Base-by-base conservation (phyloP, 1,140 invertebrate species). In the Zaprionus africanus region DNA sequence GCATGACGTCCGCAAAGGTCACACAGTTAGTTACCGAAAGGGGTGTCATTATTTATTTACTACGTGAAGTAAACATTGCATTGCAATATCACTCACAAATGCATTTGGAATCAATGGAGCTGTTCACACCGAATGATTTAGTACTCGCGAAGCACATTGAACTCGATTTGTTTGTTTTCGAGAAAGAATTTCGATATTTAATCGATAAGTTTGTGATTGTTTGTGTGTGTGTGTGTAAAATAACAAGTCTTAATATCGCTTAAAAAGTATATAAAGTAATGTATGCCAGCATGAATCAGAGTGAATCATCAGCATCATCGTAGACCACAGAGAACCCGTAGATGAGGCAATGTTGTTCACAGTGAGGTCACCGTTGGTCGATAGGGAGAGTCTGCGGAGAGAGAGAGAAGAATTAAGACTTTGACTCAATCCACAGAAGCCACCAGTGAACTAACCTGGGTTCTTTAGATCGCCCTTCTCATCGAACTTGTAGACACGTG, bases 401-500 rank as follows among this genome's bases (percentile, higher is more conserved):
- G 13, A 5, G 28, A 38, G 19, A 46, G 15, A 22, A 67, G 17
- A 46, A 19, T 22, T 34, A 15, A 13, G 41, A 17, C 7, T 24
- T 13, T 0, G 3, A 26, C 24, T 46, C 31, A 17, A 31, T 13
- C 5, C 13, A 67, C 0, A 51, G 46, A 43, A 22, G 2, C n/a
- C 1, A 26, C n/a, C 0, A 38, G n/a, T 0, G 17, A 22, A 54
- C 63, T 26, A 7, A 90, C 85, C 85, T 60, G 79, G 70, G 4
- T 64, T 67, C 51, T 90, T 90, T 1, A 90, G 70, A 78, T 85
- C 86, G 19, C 85, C 85, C 34, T 80, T 90, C 41, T 90, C 85
- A 22, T 90, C 79, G 65, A 90, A 90, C 51, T 90, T 90, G 56
- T 90, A 90, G 5, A 90, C 85, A 4, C 85, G 82, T 9, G 85